Base-by-base conservation (phyloP, 2,797 vertebrate species). In the Anguilla pacifica region DNA sequence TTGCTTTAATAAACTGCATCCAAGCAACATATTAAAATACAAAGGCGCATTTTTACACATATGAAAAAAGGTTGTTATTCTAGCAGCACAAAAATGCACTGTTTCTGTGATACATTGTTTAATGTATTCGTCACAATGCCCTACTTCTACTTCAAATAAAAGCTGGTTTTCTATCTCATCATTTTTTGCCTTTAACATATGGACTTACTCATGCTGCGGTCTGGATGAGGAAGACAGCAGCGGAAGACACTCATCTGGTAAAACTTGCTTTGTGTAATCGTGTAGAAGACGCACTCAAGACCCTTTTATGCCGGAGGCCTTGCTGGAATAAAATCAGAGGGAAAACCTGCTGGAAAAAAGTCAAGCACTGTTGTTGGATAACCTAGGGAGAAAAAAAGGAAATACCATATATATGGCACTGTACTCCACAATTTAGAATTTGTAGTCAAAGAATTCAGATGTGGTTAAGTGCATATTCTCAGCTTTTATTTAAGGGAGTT, bases 161-260 rank as follows among this genome's bases (percentile, higher is more conserved):
- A 89, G 84, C 82, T 15, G 74, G 87, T 89, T 88, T 90, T 86
- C 91, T 89, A 90, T 94, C 91, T 92, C 89, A 92, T 94, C 90
- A 94, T 93, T 92, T 92, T 90, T 35, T 55, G 49, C 89, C 90
- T 90, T 77, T 51, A 5, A 74, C 93, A 94, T 88, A 91, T 92
- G 93, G 94, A 93, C 92, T 88, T 91, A 88, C 83, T 94, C 91
- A 90, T 61, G 84, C 88, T 88, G 89, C 28, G 64, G 82, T 88
- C 82, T 87, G 77, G 59, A 85, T 72, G 91, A 88, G 91, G 79
- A 87, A 89, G 25, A 86, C 87, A 87, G 64, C 55, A 84, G 87
- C 7, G 83, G 90, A 91, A 93, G 89, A 86, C 86, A 53, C 85
- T 82, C 90, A 90, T 92, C 89, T 91, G 93, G 67, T 91, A 77